Conservation (phyloP, 2,888 invertebrate genomes). For the Gastrophysa polygoni region DNA sequence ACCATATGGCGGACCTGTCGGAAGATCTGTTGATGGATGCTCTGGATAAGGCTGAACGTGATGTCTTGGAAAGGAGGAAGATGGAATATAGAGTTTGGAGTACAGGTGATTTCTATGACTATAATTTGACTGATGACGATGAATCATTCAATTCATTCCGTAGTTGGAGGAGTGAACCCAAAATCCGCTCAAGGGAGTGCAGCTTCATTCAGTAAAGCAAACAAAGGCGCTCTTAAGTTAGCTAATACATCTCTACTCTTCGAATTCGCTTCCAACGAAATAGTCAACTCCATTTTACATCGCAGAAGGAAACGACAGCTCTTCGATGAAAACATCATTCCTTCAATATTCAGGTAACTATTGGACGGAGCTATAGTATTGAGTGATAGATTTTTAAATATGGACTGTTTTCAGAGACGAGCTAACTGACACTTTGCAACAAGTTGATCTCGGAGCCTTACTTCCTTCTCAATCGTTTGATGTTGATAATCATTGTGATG, state of each 20-base stretch:
- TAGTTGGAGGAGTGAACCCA: constrained; percentile 82
- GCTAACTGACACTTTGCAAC: constrained; percentile 77
- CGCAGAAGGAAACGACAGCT: constrained; percentile 74
- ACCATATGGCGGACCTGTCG: constrained; percentile 69
- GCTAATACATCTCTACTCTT: constrained; percentile 87
- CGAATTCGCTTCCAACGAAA: constrained; percentile 86
- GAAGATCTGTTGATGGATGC: constrained; percentile 77
- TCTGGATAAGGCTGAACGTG: constrained; percentile 78
- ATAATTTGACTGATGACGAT: neutral
- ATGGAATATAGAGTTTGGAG: constrained; percentile 85
- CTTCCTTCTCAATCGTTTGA: constrained; percentile 68
- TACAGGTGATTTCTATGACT: constrained; percentile 62
- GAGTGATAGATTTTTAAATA: neutral
- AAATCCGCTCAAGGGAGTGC: constrained; percentile 86
- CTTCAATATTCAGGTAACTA: constrained; percentile 56
- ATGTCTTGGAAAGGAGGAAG: constrained; percentile 74
- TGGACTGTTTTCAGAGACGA: constrained; percentile 61
- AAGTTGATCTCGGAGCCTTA: constrained; percentile 77
- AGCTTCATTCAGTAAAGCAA: constrained; percentile 90
- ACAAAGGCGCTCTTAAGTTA: constrained; percentile 78
- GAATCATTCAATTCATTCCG: constrained; percentile 27
- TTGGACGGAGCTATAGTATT: neutral
- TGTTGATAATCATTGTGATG: constrained; percentile 73
- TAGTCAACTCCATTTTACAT: constrained; percentile 69
- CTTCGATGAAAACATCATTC: constrained; percentile 69